A percentile compares a stretch with the other conserved stretches of the same genome.
These are phyloP conservation scores for Staurois parvus DNA, from an alignment of 2,797 vertebrate genomes.

Conservation along the genomic window DNA sequence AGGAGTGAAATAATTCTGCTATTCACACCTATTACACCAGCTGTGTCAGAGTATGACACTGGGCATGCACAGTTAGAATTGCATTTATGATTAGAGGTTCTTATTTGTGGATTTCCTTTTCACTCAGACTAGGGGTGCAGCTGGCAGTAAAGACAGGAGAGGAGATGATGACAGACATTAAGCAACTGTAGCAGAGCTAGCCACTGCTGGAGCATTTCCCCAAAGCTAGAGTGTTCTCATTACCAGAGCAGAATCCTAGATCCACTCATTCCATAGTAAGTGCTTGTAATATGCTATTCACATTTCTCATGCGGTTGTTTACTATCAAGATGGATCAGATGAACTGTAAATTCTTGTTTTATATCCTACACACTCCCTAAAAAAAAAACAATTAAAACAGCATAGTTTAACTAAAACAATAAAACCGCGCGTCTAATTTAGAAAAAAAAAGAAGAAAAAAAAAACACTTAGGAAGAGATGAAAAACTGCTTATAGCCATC, in stretches of 20 bases:
- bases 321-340: too few species aligned
- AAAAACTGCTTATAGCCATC: too few species aligned
- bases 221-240: constrained; percentile 2
- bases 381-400: neutral
- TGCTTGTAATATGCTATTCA: neutral
- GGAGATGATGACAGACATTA: constrained; percentile 48
- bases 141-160: constrained; percentile 26
- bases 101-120: constrained; percentile 45
- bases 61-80: neutral
- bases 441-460: too few species aligned
- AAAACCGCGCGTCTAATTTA: neutral
- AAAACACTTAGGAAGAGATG: too few species aligned
- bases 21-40: neutral
- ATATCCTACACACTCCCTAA: neutral
- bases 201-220: neutral
- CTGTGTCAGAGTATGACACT: neutral
- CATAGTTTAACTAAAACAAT: neutral
- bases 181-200: neutral
- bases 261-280: neutral
- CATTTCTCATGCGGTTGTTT: neutral
- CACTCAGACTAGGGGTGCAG: constrained; percentile 31
- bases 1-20: neutral
- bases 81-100: neutral
- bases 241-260: neutral
- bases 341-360: neutral